Conservation (phyloP, 2,113 vertebrate genomes). For the Electrona antarctica region DNA sequence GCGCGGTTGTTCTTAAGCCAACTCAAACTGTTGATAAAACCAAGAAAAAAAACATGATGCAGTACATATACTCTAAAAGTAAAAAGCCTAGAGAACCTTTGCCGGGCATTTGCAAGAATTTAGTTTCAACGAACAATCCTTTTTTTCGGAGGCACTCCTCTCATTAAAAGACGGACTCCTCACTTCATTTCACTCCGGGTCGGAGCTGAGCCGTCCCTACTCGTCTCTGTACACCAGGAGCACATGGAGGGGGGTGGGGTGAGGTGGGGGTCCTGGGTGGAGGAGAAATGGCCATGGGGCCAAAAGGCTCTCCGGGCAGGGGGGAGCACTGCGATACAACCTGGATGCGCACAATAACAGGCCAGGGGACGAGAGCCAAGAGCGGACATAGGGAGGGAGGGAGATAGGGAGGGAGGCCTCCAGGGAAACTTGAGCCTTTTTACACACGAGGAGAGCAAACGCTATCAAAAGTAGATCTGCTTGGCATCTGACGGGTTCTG, state of each 20-base stretch:
- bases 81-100: conserved; percentile 59
- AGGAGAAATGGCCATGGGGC: conserved; percentile 32
- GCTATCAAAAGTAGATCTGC: conserved; percentile 88
- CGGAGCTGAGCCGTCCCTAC: conserved; percentile 49
- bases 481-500: conserved; percentile 92
- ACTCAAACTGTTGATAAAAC: conserved; percentile 60
- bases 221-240: conserved; percentile 65
- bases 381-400: conserved; percentile 47
- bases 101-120: conserved; percentile 64
- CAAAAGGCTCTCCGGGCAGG: conserved; percentile 48
- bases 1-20: conserved; percentile 55
- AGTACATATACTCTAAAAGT: conserved; percentile 63
- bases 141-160: conserved; percentile 34
- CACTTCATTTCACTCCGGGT: conserved; percentile 47
- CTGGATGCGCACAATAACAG: conserved; percentile 66
- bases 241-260: conserved; percentile 52
- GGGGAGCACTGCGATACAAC: conserved; percentile 56
- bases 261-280: conserved; percentile 22
- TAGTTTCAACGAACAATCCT: conserved; percentile 63
- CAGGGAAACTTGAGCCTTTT: conserved; percentile 60
- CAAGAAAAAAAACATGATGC: conserved; percentile 54
- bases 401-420: conserved; percentile 57
- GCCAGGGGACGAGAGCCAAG: conserved; percentile 38
- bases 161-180: conserved; percentile 53
- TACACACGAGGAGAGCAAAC: conserved; percentile 39